These are phyloP conservation scores for Sporophila hypoxantha DNA, from an alignment of 2,113 vertebrate genomes.

Conservation along the genomic window DNA sequence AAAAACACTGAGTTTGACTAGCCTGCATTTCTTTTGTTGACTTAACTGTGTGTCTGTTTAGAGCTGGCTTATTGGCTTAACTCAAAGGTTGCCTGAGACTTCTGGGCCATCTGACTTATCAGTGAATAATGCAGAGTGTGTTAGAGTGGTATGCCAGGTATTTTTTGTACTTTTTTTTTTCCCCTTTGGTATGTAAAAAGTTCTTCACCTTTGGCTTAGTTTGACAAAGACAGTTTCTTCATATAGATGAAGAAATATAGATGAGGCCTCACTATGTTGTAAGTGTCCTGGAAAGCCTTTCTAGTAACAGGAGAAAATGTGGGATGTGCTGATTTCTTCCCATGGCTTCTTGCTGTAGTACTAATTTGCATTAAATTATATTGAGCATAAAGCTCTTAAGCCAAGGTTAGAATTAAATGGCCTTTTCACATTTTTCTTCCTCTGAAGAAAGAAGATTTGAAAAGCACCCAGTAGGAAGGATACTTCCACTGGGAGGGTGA, in stretches of 20 bases:
- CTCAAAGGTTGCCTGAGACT: slow-evolving; percentile 4
- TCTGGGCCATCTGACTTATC: not conserved
- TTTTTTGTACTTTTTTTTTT: not conserved
- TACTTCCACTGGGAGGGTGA: not conserved
- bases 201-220: not conserved
- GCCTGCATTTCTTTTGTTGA: not conserved
- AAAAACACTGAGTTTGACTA: slow-evolving; percentile 9
- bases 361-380: slow-evolving; percentile 1
- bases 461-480: not conserved
- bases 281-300: not conserved
- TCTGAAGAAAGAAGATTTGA: not conserved
- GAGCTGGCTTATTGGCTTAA: not conserved
- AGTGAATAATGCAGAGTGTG: not conserved
- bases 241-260: not conserved
- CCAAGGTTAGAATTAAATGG: not conserved
- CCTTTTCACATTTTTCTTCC: not conserved
- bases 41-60: not conserved
- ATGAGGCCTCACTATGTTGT: not conserved
- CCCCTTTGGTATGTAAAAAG: not conserved
- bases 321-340: not conserved
- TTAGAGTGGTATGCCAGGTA: not conserved
- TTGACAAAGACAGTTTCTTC: not conserved
- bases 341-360: not conserved
- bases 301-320: not conserved
- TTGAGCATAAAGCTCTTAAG: not conserved